A percentile compares a stretch with the other conserved stretches of the same genome.
These are phyloP conservation scores for Tridacna crocea DNA, from an alignment of 2,888 invertebrate genomes.

Conservation along the genomic window DNA sequence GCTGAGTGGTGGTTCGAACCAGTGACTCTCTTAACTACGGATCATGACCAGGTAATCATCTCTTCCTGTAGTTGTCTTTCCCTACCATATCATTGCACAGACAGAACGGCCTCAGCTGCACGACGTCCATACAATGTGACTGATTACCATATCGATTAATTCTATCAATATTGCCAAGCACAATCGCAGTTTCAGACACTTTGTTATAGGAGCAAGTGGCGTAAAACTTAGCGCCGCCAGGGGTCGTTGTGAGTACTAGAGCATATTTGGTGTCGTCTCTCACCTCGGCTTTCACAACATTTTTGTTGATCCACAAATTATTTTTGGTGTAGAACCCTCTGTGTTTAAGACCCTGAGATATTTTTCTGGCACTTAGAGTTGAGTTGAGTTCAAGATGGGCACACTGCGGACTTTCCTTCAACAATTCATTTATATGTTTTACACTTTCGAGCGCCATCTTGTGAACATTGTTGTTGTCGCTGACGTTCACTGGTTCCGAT, in stretches of 20 bases:
- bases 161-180: slow-evolving; percentile 36
- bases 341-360: slow-evolving; percentile 32
- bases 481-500: slow-evolving; percentile 86
- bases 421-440: slow-evolving; percentile 48
- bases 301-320: slow-evolving; percentile 84
- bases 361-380: slow-evolving; percentile 28
- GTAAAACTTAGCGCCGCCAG: slow-evolving; percentile 58
- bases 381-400: slow-evolving; percentile 84
- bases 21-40: too few relatives aligned
- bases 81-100: slow-evolving; percentile 46
- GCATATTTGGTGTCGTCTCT: slow-evolving; percentile 37
- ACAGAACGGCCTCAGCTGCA: slow-evolving; percentile 48
- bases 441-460: slow-evolving; percentile 68
- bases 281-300: slow-evolving; percentile 88
- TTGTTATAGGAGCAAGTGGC: slow-evolving; percentile 42
- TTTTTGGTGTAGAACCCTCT: slow-evolving; percentile 27
- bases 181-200: slow-evolving; percentile 11
- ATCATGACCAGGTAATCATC: too few relatives aligned
- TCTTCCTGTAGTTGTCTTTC: background rate
- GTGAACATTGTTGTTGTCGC: slow-evolving; percentile 29
- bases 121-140: slow-evolving; percentile 48
- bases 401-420: slow-evolving; percentile 86
- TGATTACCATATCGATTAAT: slow-evolving; percentile 63
- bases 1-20: too few relatives aligned
- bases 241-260: slow-evolving; percentile 50